Conservation (phyloP, 1,140 invertebrate species). For the Drosophila trapezifrons region DNA sequence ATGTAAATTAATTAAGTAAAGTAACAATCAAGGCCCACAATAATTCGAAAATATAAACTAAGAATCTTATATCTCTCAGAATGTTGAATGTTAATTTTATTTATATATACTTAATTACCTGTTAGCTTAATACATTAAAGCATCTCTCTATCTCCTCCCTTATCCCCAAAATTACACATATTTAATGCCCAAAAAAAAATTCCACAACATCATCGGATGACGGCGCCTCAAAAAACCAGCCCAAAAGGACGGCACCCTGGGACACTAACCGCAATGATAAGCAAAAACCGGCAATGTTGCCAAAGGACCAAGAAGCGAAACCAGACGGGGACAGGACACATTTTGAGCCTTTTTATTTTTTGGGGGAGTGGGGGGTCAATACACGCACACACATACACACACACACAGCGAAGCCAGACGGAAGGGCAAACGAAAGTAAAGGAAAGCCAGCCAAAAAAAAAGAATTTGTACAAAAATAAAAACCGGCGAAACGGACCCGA, state of each 20-base stretch:
- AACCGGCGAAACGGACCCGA: constrained; percentile 20
- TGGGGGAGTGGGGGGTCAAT: not conserved
- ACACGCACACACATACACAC: constrained; percentile 4
- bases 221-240: constrained; percentile 6
- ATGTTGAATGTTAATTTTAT: not conserved
- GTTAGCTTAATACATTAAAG: not conserved
- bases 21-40: too few relatives aligned
- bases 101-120: not conserved
- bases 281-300: constrained; percentile 32
- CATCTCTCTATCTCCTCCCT: too few relatives aligned
- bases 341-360: constrained; percentile 33
- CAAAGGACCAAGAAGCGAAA: constrained; percentile 25
- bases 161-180: not conserved
- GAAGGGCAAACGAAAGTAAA: constrained; percentile 49
- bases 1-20: too few relatives aligned
- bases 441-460: constrained; percentile 33
- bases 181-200: constrained; percentile 19
- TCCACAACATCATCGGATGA: constrained; percentile 6
- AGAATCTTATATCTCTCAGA: too few relatives aligned
- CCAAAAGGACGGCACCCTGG: constrained; percentile 12
- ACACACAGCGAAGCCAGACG: constrained; percentile 25
- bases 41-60: too few relatives aligned
- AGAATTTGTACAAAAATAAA: constrained; percentile 41
- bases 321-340: constrained; percentile 38
- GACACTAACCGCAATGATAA: constrained; percentile 40